Conservation (phyloP, 2,797 vertebrate species). For the Carapus acus region DNA sequence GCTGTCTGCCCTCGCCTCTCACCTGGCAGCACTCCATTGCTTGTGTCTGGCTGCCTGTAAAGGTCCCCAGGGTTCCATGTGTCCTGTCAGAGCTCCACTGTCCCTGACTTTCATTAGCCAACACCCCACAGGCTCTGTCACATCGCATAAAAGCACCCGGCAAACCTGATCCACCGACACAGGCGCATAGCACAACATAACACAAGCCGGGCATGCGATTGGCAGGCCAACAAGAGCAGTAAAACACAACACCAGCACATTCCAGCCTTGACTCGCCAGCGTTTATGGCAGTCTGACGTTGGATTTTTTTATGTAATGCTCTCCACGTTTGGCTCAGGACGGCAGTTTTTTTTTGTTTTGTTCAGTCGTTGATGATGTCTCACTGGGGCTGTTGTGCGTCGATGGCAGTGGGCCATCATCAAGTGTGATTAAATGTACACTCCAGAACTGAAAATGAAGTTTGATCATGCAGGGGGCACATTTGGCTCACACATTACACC, state of each 20-base stretch:
- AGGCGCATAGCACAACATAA: constrained; percentile 21
- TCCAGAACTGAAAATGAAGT: not conserved
- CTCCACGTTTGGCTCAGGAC: not conserved
- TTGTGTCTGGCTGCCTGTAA: constrained; percentile 44
- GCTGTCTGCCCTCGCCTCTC: constrained; percentile 38
- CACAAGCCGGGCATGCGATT: no score
- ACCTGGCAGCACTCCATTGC: constrained; percentile 31
- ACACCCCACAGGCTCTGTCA: constrained; percentile 53
- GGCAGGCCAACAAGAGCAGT: no score
- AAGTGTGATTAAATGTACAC: no score
- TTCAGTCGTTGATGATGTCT: not conserved
- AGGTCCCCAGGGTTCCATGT: constrained; percentile 44
- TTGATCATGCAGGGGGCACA: not conserved
- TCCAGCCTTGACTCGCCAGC: no score
- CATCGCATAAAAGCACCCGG: constrained; percentile 50
- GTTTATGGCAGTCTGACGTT: not conserved
- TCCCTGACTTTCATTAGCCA: constrained; percentile 66
- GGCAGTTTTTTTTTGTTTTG: constrained; percentile 8
- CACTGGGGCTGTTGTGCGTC: not conserved
- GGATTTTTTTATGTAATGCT: not conserved
- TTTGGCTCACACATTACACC: not conserved
- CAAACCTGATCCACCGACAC: constrained; percentile 22
- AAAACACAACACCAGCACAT: no score
- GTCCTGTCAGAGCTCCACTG: constrained; percentile 60
- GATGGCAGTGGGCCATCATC: no score